phyloP scores from a whole-genome alignment of 2,797 vertebrate species.

The Trichosurus vulpecula region DNA sequence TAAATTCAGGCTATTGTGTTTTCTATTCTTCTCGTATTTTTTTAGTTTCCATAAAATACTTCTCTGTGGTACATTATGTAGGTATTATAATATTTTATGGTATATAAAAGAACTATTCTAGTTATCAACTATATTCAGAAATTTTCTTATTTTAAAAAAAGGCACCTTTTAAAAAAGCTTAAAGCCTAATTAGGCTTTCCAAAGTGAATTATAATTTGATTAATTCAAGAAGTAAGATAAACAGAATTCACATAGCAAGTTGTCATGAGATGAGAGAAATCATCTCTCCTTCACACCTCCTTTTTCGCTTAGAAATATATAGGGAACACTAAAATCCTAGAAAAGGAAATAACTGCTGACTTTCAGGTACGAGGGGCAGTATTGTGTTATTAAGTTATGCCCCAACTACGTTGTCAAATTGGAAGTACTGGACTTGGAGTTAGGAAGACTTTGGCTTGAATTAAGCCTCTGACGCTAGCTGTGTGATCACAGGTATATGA shows the following conservation, averaged over 20 bases:
- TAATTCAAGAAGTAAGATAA: conserved; percentile 21
- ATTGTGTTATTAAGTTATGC: conserved; percentile 23
- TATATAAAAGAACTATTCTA: neutral
- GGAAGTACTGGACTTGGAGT: too few relatives aligned
- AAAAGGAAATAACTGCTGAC: conserved; percentile 45
- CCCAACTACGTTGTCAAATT: neutral
- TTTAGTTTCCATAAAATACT: neutral
- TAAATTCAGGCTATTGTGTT: neutral
- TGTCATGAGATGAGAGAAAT: neutral
- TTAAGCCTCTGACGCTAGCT: neutral
- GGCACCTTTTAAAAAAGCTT: neutral
- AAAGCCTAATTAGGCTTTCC: conserved; percentile 15
- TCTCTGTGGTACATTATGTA: neutral
- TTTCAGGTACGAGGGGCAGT: neutral
- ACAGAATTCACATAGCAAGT: neutral
- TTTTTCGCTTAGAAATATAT: neutral
- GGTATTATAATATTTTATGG: neutral
- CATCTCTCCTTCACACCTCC: neutral
- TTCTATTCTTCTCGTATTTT: neutral
- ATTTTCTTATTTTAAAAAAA: neutral
- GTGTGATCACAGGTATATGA: neutral
- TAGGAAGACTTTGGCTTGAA: neutral
- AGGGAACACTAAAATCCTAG: conserved; percentile 36
- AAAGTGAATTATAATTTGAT: neutral
- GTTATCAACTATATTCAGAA: neutral